Evolutionary conservation across 1,140 invertebrate species (phyloP).

Genomic region (Meloidogyne hapla): DNA sequence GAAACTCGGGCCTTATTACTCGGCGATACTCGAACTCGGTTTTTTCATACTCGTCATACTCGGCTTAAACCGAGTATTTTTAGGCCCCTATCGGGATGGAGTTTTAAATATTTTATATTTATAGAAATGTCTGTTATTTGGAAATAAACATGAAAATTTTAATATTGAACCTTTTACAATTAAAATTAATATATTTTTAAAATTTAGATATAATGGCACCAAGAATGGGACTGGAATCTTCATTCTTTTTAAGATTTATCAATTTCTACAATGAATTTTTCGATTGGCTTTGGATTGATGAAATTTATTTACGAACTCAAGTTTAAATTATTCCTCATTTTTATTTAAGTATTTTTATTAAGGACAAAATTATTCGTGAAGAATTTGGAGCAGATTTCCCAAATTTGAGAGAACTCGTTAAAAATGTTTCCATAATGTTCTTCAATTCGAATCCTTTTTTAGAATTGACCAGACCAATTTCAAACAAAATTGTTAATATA

Average conservation of each 20-base stretch:
- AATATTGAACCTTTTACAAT: too few species aligned
- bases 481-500: constrained; percentile 18
- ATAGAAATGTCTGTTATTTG: too few species aligned
- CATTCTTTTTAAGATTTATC: background rate
- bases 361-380: constrained; percentile 1
- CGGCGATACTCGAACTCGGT: too few species aligned
- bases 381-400: constrained; percentile 17
- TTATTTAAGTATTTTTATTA: background rate
- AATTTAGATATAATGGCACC: background rate
- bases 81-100: too few species aligned
- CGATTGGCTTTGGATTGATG: constrained; percentile 2
- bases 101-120: too few species aligned
- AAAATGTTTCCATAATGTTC: constrained; percentile 17
- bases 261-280: constrained; percentile 17
- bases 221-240: background rate
- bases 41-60: too few species aligned
- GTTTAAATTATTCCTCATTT: background rate
- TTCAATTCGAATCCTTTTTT: constrained; percentile 19
- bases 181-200: background rate
- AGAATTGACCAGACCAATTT: constrained; percentile 17
- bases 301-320: background rate
- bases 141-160: too few species aligned
- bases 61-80: too few species aligned
- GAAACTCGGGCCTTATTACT: too few species aligned
- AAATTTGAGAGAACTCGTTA: background rate